Base-by-base conservation (phyloP, 2,888 invertebrate genomes). In the Mactromeris polynyma region DNA sequence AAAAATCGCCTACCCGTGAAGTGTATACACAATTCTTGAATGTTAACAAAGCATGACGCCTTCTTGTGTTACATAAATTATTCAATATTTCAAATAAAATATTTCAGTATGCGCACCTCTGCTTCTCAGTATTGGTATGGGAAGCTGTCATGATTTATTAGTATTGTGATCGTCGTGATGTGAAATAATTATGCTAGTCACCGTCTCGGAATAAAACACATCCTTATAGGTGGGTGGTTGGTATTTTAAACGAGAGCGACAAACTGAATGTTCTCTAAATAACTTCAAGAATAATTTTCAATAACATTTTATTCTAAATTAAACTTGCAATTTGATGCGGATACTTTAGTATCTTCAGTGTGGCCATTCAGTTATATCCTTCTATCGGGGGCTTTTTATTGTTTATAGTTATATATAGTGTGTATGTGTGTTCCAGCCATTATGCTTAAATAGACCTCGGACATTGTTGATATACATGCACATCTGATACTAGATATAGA, bases 81-180 rank as follows among this genome's bases (percentile, higher is more conserved):
- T 84, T 84, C 78, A 78, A 84, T 78, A 84, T 84, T 84, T 78
- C 77, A 77, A 77, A 51, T 54, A 78, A 84, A 84, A 77, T 42
- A 33, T 33, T 36, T 73, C 36, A 33, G 73, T 73, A 33, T 17
- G 19, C 33, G 73, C 73, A 73, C 26, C 73, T 33, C 1, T 19
- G 17, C 33, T 36, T 73, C 73, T 19, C 26, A 17, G 33, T 69
- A n/a, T 17, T 31, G 69, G 69, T 33, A 69, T n/a, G 33, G n/a
- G 33, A 73, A 36, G 33, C 26, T 73, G 73, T 17, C 73, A 33
- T 73, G 36, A 73, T 73, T 73, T 73, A 73, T 36, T 73, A 36
- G 0, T 36, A 0, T 17, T 36, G 73, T 33, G 31, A 69, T 73
- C 36, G 3, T 58, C 58, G n/a, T 9, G 58, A 58, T 26, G 58